Evolutionary conservation across 2,113 vertebrate species (phyloP).

Genomic region (Eurystomus gularis): DNA sequence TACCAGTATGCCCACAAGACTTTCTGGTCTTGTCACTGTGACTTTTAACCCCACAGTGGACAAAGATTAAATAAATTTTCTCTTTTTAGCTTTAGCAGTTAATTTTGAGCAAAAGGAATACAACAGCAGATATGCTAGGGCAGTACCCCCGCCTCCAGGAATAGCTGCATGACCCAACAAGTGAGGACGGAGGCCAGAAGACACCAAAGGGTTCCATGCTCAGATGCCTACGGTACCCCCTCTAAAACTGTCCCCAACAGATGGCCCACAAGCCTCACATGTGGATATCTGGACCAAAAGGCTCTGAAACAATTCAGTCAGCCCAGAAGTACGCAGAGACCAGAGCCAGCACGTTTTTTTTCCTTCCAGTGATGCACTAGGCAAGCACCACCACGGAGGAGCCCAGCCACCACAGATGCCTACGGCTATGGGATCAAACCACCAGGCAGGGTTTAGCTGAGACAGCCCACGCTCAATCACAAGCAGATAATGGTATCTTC

Average conservation of each 20-base stretch:
- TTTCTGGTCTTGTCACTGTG: not conserved
- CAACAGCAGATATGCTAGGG: not conserved
- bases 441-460: not conserved
- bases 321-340: not conserved
- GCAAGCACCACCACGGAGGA: not conserved
- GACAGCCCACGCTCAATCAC: not conserved
- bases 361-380: not conserved
- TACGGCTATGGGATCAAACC: not conserved
- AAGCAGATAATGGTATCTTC: conserved; percentile 24
- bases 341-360: not conserved
- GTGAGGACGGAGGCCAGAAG: fast-evolving
- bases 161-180: not conserved
- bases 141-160: not conserved
- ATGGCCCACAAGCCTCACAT: not conserved
- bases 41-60: not conserved
- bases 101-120: not conserved
- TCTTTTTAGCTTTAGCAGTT: not conserved
- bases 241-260: not conserved
- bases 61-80: not conserved
- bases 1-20: not conserved
- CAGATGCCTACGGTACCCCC: fast-evolving
- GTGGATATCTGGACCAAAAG: not conserved
- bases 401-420: not conserved
- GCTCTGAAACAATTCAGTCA: not conserved
- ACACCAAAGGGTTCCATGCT: not conserved